Base-by-base conservation (phyloP, 2,888 invertebrate species). In the Cylindroiulus punctatus region DNA sequence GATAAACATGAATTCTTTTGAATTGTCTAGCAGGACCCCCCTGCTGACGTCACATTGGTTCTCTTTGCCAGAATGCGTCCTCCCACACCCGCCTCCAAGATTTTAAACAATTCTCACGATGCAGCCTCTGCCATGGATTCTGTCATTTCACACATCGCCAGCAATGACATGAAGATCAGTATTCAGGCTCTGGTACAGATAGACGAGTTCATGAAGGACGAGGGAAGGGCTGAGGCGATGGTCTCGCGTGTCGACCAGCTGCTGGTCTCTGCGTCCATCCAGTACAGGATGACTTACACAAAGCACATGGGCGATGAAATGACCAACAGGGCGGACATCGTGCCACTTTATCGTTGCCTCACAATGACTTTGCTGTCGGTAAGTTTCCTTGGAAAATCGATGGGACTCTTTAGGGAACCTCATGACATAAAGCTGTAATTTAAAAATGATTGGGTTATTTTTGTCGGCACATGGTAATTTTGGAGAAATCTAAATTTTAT, bases 111-210 rank as follows among this genome's bases (percentile, higher is more conserved):
- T 85, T 90, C 90, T 4, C 88, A 89, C 14, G 91, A 91, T 88
- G 90, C 91, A 2, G 89, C 90, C 8, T 89, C 90, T 17, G 90
- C 91, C 26, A 89, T 92, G 44, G 93, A 93, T 88, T 90, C 92
- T 87, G 92, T 92, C 85, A 92, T 94, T 87, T 92, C 93, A 57
- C 94, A 94, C 88, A 93, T 95, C 88, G 93, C 93, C 76, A 94
- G 93, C 90, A 91, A 93, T 19, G 94, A 95, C 89, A 92, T 94
- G 12, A 90, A 92, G 10, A 92, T 92, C 84, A 93, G 94, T 81
- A 92, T 93, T 87, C 92, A 94, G 88, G 95, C 95, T 0, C 92
- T 96, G 87, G 93, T 93, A 0, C 93, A 92, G 90, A 93, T 96
- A 89, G 95, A 95, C 86, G 93, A 93, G 88, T 93, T 95, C 87